phyloP scores from a whole-genome alignment of 2,888 invertebrate species.

The Tetragnatha montana region DNA sequence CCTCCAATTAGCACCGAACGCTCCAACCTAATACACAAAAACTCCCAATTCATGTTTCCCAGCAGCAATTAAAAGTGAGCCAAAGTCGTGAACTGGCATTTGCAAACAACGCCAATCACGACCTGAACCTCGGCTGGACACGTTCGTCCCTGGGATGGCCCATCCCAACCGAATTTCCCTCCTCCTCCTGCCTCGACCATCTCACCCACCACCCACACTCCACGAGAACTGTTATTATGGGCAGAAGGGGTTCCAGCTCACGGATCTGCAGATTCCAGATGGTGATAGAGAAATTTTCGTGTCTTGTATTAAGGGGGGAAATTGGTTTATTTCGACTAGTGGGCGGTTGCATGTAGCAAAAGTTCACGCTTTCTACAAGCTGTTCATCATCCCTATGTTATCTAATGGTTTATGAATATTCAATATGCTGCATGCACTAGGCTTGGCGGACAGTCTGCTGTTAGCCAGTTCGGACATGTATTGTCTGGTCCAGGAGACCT shows the following conservation, averaged over 20 bases:
- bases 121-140: not conserved
- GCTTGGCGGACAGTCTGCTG: not conserved
- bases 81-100: constrained; percentile 18
- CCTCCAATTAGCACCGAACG: too few relatives aligned
- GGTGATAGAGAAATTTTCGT: constrained; percentile 63
- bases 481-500: too few relatives aligned
- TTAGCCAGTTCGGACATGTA: too few relatives aligned
- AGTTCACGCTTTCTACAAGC: constrained; percentile 8
- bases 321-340: constrained; percentile 58
- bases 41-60: constrained; percentile 6
- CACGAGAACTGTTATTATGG: constrained; percentile 35
- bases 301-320: constrained; percentile 62
- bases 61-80: constrained; percentile 40
- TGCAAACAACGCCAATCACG: constrained; percentile 12
- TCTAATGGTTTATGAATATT: constrained; percentile 57
- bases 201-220: constrained; percentile 54
- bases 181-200: constrained; percentile 47
- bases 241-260: constrained; percentile 30
- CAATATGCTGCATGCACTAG: constrained; percentile 47
- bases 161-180: constrained; percentile 58
- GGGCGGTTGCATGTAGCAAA: constrained; percentile 30
- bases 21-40: too few relatives aligned
- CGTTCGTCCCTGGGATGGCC: constrained; percentile 40
- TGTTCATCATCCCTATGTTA: constrained; percentile 8
- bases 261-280: constrained; percentile 53